Percentiles rank a stretch among this genome's conserved stretches.
Evolutionary conservation across 2,797 vertebrate genomes (phyloP).

Genomic region (Potorous gilbertii): DNA sequence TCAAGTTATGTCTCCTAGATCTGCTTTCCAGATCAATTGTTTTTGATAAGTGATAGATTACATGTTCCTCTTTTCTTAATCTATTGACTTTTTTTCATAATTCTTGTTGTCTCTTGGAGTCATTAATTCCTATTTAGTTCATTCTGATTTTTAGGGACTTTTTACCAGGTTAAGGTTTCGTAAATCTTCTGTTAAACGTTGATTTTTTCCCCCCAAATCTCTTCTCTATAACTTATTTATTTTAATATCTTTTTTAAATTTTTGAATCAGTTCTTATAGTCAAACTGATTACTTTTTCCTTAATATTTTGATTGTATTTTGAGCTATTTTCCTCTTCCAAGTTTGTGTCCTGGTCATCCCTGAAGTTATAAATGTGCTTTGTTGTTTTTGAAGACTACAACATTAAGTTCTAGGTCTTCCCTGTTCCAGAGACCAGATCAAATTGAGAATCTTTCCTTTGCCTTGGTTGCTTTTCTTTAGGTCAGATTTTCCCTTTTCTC

Average conservation of each 20-base stretch:
- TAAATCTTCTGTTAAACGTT: neutral
- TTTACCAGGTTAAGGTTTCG: neutral
- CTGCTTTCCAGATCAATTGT: no score
- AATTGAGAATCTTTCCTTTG: neutral
- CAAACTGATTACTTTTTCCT: neutral
- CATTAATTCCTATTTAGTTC: neutral
- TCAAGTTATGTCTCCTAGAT: no score
- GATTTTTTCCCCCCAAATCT: neutral
- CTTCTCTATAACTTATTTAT: neutral
- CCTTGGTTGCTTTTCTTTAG: neutral
- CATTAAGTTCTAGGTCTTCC: neutral
- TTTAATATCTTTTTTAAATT: neutral
- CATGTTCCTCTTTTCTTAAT: no score
- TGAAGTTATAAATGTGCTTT: neutral
- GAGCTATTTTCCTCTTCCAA: neutral
- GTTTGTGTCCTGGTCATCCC: neutral
- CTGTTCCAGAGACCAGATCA: neutral
- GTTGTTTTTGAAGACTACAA: neutral
- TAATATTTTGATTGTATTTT: neutral
- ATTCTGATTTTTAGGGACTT: neutral
- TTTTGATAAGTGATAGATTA: no score
- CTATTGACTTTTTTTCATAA: neutral
- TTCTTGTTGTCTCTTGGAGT: neutral
- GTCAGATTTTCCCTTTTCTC: neutral
- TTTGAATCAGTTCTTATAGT: neutral